Evolutionary conservation across 2,888 invertebrate species (phyloP), one percentile per base, ranked within the genome.

Genomic region (Alitta virens): DNA sequence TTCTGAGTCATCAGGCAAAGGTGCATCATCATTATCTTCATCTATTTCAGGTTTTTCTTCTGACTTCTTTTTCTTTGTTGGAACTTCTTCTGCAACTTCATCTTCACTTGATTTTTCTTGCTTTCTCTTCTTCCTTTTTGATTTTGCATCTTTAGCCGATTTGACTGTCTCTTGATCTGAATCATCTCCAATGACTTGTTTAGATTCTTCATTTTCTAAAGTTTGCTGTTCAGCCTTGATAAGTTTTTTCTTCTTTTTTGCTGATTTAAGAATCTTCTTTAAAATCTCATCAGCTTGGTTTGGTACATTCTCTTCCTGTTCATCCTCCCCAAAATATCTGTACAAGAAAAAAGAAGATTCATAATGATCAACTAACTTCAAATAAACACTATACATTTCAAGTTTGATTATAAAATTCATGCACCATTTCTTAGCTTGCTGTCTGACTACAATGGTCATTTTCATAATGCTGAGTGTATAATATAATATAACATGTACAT

Each of bases 291-390:
- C 49, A 49, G 49, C 49, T 49, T 21, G 49, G 49, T 49, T 21
- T 49, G 18, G n/a, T 49, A n/a, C 23, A n/a, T 49, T 49, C n/a
- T 49, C 23, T 18, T 49, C 49, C 49, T 18, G 5, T 18, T 21
- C 23, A 21, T 49, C 49, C 5, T 49, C 49, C 16, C 49, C 49
- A 49, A 49, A n/a, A 49, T 49, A 49, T 49, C 49, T 49, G 33
- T 33, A 33, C n/a, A n/a, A n/a, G n/a, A n/a, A n/a, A n/a, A n/a
- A n/a, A n/a, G n/a, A n/a, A n/a, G n/a, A n/a, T n/a, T n/a, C n/a
- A n/a, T n/a, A n/a, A n/a, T n/a, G n/a, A n/a, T n/a, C n/a, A n/a
- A n/a, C n/a, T n/a, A n/a, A n/a, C n/a, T n/a, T n/a, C n/a, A n/a
- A n/a, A n/a, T n/a, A n/a, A n/a, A n/a, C n/a, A n/a, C n/a, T n/a